Evolutionary conservation across 2,888 invertebrate species (phyloP).

Genomic region (Geophilus truncorum): DNA sequence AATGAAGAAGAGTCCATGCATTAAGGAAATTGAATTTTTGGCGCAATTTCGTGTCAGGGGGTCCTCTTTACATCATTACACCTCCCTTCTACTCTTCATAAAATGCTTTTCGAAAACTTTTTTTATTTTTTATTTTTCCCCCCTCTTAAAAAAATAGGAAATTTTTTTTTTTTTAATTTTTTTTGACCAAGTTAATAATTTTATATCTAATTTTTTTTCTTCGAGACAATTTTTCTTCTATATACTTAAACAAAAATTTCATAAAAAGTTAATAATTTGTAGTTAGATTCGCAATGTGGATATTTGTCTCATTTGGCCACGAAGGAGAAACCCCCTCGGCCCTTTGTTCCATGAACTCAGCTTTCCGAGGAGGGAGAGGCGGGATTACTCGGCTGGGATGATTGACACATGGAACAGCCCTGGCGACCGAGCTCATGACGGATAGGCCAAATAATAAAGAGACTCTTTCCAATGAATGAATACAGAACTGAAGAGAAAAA

Average conservation of each 20-base stretch:
- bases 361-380: conserved; percentile 1
- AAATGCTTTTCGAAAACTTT: background rate
- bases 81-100: conserved; percentile 6
- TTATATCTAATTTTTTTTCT: background rate
- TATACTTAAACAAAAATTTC: background rate
- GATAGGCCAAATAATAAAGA: conserved; percentile 24
- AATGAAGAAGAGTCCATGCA: conserved; percentile 27
- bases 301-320: background rate
- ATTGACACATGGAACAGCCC: conserved; percentile 21
- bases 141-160: background rate
- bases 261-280: background rate
- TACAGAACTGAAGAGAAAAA: background rate
- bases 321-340: background rate
- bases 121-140: background rate
- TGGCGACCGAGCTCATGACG: conserved; percentile 25
- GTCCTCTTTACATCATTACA: conserved; percentile 5
- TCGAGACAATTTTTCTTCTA: background rate
- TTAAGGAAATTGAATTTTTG: conserved; percentile 23
- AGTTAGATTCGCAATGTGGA: background rate
- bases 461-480: conserved; percentile 25
- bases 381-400: background rate
- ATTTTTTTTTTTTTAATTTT: background rate
- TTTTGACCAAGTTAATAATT: background rate
- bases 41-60: conserved; percentile 25
- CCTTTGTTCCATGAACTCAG: conserved; percentile 19